These are phyloP conservation scores for Zophobas atratus DNA, from an alignment of 1,140 invertebrate species.

Conservation along the genomic window DNA sequence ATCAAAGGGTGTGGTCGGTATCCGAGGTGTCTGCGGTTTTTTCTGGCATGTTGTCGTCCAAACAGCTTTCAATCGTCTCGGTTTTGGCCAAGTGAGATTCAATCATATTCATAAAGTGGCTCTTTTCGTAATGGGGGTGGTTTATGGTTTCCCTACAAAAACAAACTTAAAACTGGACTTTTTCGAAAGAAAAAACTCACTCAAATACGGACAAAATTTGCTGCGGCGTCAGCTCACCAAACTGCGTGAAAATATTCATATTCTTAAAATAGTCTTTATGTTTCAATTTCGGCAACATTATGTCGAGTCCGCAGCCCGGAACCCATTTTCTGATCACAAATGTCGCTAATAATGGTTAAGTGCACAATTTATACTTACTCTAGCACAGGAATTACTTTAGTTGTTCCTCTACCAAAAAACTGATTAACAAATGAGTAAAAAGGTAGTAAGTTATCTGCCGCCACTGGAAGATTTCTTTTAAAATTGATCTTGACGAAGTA, in stretches of 20 bases:
- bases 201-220: slow-evolving; percentile 61
- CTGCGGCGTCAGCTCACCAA: slow-evolving; percentile 60
- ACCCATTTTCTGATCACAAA: slow-evolving; percentile 61
- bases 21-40: not conserved
- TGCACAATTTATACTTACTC: slow-evolving; percentile 49
- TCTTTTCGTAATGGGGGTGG: slow-evolving; percentile 56
- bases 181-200: slow-evolving; percentile 52
- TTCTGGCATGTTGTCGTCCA: slow-evolving; percentile 40
- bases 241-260: slow-evolving; percentile 62
- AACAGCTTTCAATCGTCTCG: slow-evolving; percentile 61
- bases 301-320: slow-evolving; percentile 58
- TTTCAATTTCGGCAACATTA: slow-evolving; percentile 57
- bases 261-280: slow-evolving; percentile 59
- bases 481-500: slow-evolving; percentile 60
- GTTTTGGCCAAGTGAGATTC: slow-evolving; percentile 60
- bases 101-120: slow-evolving; percentile 61
- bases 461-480: slow-evolving; percentile 58
- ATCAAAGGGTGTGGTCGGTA: too few relatives aligned
- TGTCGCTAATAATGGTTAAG: slow-evolving; percentile 6
- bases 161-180: slow-evolving; percentile 18
- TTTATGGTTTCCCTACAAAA: slow-evolving; percentile 61
- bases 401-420: slow-evolving; percentile 57
- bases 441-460: slow-evolving; percentile 52
- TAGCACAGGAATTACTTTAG: slow-evolving; percentile 54
- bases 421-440: slow-evolving; percentile 60